Base-by-base conservation (phyloP, 2,113 vertebrate species). In the Cygnus buccinator region DNA sequence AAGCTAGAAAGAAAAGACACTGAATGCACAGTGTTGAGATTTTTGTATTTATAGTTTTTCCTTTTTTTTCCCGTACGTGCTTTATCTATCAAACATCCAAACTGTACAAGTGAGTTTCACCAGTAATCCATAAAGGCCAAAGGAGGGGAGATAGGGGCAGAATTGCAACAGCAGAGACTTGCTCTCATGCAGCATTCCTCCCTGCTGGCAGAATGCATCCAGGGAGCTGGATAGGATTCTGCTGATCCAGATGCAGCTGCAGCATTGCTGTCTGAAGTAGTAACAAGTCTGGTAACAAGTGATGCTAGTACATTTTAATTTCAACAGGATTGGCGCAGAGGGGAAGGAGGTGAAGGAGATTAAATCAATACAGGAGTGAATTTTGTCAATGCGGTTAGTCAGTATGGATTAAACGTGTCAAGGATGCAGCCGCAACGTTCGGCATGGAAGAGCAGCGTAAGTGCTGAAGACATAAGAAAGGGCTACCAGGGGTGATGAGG, bases 41-140 rank as follows among this genome's bases (percentile, higher is more conserved):
- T 97, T 97, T 74, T 13, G 82, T 96, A 93, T 97, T 97, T 94
- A 96, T 98, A 95, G 72, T 94, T 98, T 98, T 97, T 97, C 21
- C 59, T 96, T 87, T 97, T 96, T 98, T 97, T 94, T 86, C 79
- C 87, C 87, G 44, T 88, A 98, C 96, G 97, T 98, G 97, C 98
- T 98, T 98, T 98, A 98, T 97, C 97, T 98, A 98, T 97, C 98
- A 98, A 98, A 98, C 96, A 98, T 97, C 97, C 98, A 97, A 98
- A 98, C 97, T 98, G 96, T 98, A 98, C 97, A 98, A 97, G 95
- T 97, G 97, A 96, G 95, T 93, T 97, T 97, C 92, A 91, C 66
- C 94, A 94, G 89, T 74, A 95, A 97, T 92, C 73, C 95, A 95
- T 55, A 79, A 94, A 91, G 95, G 95, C 96, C 91, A 11, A 78